These are phyloP conservation scores for Columbina picui DNA, from an alignment of 2,113 vertebrate genomes.

Conservation along the genomic window DNA sequence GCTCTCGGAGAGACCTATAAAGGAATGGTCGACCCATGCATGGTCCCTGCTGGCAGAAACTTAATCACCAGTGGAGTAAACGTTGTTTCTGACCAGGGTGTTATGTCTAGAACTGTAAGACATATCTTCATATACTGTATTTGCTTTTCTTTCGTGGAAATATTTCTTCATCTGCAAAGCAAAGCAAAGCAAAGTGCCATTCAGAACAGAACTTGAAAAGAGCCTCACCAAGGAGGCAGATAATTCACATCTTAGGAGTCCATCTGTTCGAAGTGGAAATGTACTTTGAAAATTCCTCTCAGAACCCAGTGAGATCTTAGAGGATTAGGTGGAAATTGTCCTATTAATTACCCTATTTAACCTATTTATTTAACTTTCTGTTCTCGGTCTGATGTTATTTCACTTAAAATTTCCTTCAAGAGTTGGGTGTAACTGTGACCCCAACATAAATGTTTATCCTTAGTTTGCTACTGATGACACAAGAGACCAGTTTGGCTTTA, in stretches of 20 bases:
- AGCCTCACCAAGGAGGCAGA: not conserved
- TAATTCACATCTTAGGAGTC: not conserved
- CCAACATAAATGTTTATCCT: not conserved
- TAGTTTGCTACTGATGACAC: not conserved
- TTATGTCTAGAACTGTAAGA: not conserved
- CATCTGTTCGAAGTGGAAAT: not conserved
- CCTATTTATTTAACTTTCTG: not conserved
- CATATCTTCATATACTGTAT: conserved; percentile 58
- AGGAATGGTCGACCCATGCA: rapidly evolving
- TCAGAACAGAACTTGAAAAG: not conserved
- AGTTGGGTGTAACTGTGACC: not conserved
- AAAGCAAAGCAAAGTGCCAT: not conserved
- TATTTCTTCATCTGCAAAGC: conserved; percentile 37
- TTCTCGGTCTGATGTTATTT: not conserved
- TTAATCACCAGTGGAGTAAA: not conserved
- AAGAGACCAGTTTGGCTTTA: not conserved
- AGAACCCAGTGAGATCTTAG: not conserved
- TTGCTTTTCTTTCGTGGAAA: not conserved
- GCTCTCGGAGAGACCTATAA: not conserved
- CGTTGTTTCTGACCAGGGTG: not conserved
- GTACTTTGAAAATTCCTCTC: not conserved
- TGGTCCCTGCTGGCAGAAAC: not conserved
- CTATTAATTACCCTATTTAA: not conserved
- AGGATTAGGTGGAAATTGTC: not conserved
- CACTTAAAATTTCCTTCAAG: not conserved